Conservation (phyloP, 2,113 vertebrate genomes). For the Orcinus orca region DNA sequence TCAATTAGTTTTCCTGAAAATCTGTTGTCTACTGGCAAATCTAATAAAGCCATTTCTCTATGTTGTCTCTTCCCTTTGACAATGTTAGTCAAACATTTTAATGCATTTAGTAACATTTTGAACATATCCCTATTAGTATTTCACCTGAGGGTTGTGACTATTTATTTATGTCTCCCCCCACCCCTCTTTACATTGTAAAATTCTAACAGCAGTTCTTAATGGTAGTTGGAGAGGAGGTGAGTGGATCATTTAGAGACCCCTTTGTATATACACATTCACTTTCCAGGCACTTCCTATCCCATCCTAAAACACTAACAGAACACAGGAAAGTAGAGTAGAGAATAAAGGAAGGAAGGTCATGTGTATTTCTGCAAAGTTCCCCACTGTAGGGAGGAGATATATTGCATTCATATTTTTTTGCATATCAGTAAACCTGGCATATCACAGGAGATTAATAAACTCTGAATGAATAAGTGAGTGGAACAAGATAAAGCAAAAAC, state of each 20-base stretch:
- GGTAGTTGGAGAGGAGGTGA: neutral
- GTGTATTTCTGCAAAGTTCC: neutral
- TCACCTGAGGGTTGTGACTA: neutral
- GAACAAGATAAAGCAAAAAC: neutral
- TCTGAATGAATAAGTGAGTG: neutral
- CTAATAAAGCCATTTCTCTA: neutral
- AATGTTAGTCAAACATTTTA: neutral
- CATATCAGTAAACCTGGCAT: neutral
- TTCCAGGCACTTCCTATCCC: neutral
- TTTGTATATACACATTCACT: neutral
- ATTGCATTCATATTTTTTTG: neutral
- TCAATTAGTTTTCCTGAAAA: conserved; percentile 5
- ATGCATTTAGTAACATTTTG: neutral
- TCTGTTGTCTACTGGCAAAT: neutral
- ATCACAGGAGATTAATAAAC: neutral
- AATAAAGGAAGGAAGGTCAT: neutral
- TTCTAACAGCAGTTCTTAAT: neutral
- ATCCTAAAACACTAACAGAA: neutral
- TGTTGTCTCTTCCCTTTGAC: neutral
- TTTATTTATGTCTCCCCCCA: neutral
- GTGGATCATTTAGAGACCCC: neutral
- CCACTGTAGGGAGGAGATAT: neutral
- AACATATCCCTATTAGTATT: neutral
- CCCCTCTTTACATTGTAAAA: neutral
- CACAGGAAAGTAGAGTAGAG: neutral